Base-by-base conservation (phyloP, 2,888 invertebrate species). In the Lepidocyrtinus sp. region DNA sequence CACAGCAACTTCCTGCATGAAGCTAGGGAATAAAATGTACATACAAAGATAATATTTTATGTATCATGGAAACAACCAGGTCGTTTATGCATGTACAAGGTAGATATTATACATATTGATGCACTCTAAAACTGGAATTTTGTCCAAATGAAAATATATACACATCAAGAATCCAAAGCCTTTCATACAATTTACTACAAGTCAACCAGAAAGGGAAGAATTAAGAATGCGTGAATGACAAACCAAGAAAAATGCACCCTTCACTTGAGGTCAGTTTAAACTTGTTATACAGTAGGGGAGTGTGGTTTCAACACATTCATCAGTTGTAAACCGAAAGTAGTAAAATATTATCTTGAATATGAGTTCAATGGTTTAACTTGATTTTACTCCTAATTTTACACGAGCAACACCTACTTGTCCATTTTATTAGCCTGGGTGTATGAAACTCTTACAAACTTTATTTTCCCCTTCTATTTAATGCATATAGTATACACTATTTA, bases 341-440 rank as follows among this genome's bases (percentile, higher is more conserved):
- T 46, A 36, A 36, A 36, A 36, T 36, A 36, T 7, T 36, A 36
- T 36, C 36, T 36, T 36, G 12, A 12, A 12, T 12, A 36, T 36
- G 36, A 36, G 36, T 36, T 36, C 36, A 36, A 36, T 36, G 36
- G 36, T 36, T 36, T 5, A 12, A 12, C 36, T 36, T 36, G 5
- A 22, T 46, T 72, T 72, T 46, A 72, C 46, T 63, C 46, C 72
- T 72, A 72, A 72, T 72, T 72, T 72, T 72, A 72, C 72, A 72
- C 72, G 24, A 63, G 63, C 9, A 63, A 72, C 72, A 72, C 72
- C 72, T 72, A 72, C 72, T 72, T 69, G 21, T 63, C 72, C 72
- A 15, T 72, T 72, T 72, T 63, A 72, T 63, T 36, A 36, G 36
- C 36, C 12, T 36, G 36, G 5, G 12, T 36, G 36, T 36, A 36